phyloP scores from a whole-genome alignment of 2,888 invertebrate species.

The Syrphus vitripennis region DNA sequence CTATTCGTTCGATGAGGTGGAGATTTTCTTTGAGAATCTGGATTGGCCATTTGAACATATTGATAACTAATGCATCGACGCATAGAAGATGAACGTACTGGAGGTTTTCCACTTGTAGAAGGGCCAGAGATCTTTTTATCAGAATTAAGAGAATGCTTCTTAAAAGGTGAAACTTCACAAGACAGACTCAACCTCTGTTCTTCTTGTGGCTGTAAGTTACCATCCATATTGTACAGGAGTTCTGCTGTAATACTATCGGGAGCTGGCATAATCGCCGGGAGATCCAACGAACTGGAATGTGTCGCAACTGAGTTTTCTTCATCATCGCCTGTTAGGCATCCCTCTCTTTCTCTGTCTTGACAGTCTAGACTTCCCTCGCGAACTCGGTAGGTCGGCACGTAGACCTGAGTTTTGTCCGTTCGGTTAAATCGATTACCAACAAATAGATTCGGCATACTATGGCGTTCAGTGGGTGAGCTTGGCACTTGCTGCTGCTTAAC shows the following conservation, averaged over 20 bases:
- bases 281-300: constrained; percentile 84
- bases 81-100: constrained; percentile 75
- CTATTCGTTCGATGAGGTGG: constrained; percentile 57
- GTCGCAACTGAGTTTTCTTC: constrained; percentile 79
- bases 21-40: constrained; percentile 43
- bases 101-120: constrained; percentile 42
- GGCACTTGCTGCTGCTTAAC: constrained; percentile 72
- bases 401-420: constrained; percentile 82
- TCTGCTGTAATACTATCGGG: constrained; percentile 83
- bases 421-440: constrained; percentile 84
- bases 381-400: constrained; percentile 82
- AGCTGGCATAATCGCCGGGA: constrained; percentile 82
- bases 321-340: constrained; percentile 35
- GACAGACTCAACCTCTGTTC: constrained; percentile 76
- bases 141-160: constrained; percentile 84
- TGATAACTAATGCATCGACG: constrained; percentile 82
- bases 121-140: constrained; percentile 81
- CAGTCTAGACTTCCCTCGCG: constrained; percentile 77
- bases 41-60: constrained; percentile 78
- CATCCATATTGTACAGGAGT: constrained; percentile 82
- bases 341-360: constrained; percentile 45
- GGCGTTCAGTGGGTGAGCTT: constrained; percentile 81
- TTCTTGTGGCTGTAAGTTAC: constrained; percentile 61
- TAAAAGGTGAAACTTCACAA: constrained; percentile 78
- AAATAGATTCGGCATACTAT: constrained; percentile 86